Evolutionary conservation across 2,888 invertebrate genomes (phyloP), one percentile per base, ranked within the genome.

Genomic region (Caenorhabditis sp.): DNA sequence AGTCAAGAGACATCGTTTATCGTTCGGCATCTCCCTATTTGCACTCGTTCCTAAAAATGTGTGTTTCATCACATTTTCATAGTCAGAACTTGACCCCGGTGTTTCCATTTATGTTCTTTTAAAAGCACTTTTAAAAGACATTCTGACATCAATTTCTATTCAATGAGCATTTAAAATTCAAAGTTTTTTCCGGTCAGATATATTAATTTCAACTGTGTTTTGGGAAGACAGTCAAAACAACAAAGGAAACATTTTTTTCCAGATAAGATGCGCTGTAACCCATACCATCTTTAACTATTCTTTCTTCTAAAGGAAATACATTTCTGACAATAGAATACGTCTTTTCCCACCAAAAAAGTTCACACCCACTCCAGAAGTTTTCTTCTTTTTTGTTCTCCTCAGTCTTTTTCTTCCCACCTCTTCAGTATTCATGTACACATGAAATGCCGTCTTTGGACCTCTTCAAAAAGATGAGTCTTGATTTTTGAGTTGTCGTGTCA

Each of bases 1-100:
- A 79, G 70, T 79, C 79, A 79, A 79, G 79, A 79, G 79, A 79
- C 79, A 79, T 70, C 70, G 79, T 79, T 70, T 70, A 79, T 70
- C 79, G 79, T 79, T 79, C 79, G 79, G 79, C 79, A 79, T 64
- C 26, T 26, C 77, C 79, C 56, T 79, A 70, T 79, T 79, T 79
- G 79, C 79, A 79, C 79, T 79, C 64, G 64, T 64, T 64, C 47
- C 70, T 70, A 70, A 76, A 70, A 69, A 70, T 74, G 54, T 63
- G 79, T 70, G 79, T 79, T 79, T 70, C 79, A 79, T 79, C 64
- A 26, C 35, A 69, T 76, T 63, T 54, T 19, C 49, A 38, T 5
- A 38, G 38, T 38, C 59, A 66, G 58, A 66, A 66, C 75, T 61
- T 59, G 69, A 51, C 31, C 31, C 31, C 0, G 22, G 35, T 28